Evolutionary conservation across 2,888 invertebrate species (phyloP), one percentile per base, ranked within the genome.

Genomic region (Teinopalpus imperialis): DNA sequence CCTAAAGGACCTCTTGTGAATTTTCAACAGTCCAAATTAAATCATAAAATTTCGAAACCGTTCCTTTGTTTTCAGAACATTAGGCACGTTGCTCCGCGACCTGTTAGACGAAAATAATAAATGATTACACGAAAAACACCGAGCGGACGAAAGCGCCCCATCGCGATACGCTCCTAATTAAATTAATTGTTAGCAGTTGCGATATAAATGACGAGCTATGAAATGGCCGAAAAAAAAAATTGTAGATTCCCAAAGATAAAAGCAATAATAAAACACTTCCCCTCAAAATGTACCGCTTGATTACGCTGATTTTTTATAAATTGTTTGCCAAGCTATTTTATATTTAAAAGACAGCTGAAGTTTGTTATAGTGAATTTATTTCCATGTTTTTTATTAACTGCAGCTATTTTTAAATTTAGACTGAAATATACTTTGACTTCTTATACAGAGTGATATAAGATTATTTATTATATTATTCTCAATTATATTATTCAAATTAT

Each of bases 251-350:
- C 59, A 71, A 74, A 69, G 86, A 88, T 87, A 87, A 79, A 75
- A 70, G 74, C 70, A 74, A 77, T 82, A 86, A 85, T 85, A 85
- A 83, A 87, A 81, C 83, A 81, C 81, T 85, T 85, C 79, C 87
- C 75, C 63, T 58, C 29, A 46, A 39, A 1, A 54, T 1, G 67
- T 71, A 60, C 74, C 56, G 76, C 26, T 50, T 66, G 13, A 2
- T 27, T 36, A 27, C 14, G 9, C 5, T 18, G 16, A 23, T 31
- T 26, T 1, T 13, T n/a, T n/a, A n/a, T n/a, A n/a, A n/a, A n/a
- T n/a, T n/a, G n/a, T n/a, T n/a, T n/a, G n/a, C n/a, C n/a, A n/a
- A n/a, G n/a, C n/a, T n/a, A n/a, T n/a, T n/a, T n/a, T n/a, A n/a
- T n/a, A n/a, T n/a, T n/a, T n/a, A n/a, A n/a, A n/a, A n/a, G n/a